Percentiles rank a stretch among this genome's conserved stretches.
phyloP scores from a whole-genome alignment of 2,113 vertebrate genomes.

The Macquaria australasica region DNA sequence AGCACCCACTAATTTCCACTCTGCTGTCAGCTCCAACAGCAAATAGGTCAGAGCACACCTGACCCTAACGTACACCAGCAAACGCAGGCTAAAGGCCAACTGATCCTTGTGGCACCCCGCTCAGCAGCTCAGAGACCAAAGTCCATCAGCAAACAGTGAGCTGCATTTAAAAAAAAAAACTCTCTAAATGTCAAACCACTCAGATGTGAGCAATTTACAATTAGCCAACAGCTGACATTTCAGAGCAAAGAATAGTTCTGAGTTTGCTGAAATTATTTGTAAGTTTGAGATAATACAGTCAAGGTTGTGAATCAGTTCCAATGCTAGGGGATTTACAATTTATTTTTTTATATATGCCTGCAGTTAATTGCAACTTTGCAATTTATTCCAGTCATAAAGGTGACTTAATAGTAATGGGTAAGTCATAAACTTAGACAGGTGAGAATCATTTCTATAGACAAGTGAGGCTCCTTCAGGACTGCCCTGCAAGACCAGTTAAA shows the following conservation, averaged over 20 bases:
- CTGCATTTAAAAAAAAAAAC: neutral
- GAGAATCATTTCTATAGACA: neutral
- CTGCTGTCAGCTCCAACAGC: neutral
- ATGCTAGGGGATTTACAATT: neutral
- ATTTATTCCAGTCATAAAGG: neutral
- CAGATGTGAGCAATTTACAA: slow-evolving; percentile 9
- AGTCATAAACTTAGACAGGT: neutral
- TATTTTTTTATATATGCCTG: neutral
- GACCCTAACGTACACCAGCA: neutral
- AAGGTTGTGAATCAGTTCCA: neutral
- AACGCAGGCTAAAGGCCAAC: neutral
- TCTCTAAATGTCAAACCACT: slow-evolving; percentile 15
- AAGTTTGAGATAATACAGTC: neutral
- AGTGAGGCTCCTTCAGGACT: neutral
- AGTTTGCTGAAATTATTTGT: neutral
- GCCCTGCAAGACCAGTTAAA: neutral
- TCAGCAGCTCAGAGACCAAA: neutral
- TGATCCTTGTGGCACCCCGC: neutral
- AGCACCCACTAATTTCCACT: slow-evolving; percentile 1
- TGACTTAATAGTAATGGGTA: neutral
- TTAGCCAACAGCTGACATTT: slow-evolving; percentile 15
- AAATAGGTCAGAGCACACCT: neutral
- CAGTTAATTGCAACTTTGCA: neutral
- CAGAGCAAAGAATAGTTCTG: neutral
- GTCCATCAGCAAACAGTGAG: neutral